A percentile compares a stretch with the other conserved stretches of the same genome.
phyloP scores from a whole-genome alignment of 2,113 vertebrate genomes.

The Spea multiplicata region DNA sequence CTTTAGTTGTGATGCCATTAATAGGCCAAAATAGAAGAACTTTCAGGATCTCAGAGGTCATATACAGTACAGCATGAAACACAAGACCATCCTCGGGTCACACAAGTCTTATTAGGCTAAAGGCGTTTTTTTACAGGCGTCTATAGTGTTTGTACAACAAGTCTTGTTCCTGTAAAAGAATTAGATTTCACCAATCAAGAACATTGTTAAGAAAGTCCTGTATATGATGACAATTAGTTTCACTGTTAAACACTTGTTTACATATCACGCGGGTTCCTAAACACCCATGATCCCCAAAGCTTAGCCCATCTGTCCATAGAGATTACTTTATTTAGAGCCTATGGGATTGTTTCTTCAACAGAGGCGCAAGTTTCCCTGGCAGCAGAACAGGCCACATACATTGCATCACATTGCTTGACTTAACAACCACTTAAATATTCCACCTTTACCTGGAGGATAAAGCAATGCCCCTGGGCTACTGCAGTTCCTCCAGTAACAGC shows the following conservation, averaged over 20 bases:
- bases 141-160: too few species aligned
- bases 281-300: conserved; percentile 9
- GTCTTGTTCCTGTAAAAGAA: too few species aligned
- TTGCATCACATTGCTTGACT: conserved; percentile 38
- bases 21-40: too few species aligned
- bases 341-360: conserved; percentile 1
- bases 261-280: conserved; percentile 10
- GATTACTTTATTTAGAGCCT: conserved; percentile 15
- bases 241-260: conserved; percentile 18
- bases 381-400: conserved; percentile 24
- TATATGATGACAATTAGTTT: background rate
- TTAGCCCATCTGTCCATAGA: background rate
- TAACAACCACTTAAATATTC: conserved; percentile 35
- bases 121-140: too few species aligned
- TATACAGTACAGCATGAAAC: too few species aligned
- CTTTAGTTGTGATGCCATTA: too few species aligned
- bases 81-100: too few species aligned
- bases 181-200: too few species aligned
- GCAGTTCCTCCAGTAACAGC: conserved; percentile 36
- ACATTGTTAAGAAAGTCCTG: too few species aligned
- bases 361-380: conserved; percentile 27
- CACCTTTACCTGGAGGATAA: conserved; percentile 24
- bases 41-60: too few species aligned
- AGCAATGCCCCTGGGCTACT: conserved; percentile 22
- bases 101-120: too few species aligned